Evolutionary conservation across 2,113 vertebrate species (phyloP), one percentile per base, ranked within the genome.

Genomic region (Philantomba maxwellii): DNA sequence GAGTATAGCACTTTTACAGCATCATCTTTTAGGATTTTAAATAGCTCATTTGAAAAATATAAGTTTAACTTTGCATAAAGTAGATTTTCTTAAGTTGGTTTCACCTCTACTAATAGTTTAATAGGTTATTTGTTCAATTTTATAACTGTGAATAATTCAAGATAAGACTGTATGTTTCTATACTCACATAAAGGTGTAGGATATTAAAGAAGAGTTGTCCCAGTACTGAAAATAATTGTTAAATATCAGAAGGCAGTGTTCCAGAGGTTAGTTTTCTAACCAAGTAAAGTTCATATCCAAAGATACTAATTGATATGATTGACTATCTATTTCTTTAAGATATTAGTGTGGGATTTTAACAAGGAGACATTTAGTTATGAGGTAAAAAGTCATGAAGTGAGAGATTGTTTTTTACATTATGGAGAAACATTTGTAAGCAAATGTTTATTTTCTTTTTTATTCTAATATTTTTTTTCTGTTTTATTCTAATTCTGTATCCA

Each of bases 171-270:
- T 87, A 43, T 2, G 39, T 47, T 80, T 92, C 43, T 49, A 39
- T 36, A 77, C 2, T 84, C 53, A 70, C 25, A 80, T 55, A 66
- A 89, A 96, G 23, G 6, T 53, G 84, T 93, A 78, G 17, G 36
- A 77, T n/a, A 73, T 88, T 70, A 83, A 88, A 58, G 36, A 82
- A 85, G n/a, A 60, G 2, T 57, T 92, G 49, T 60, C 26, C 89
- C 3, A 51, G 13, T 19, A 51, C 26, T 88, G 57, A 60, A 97
- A 90, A 77, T 55, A 97, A 93, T 78, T 91, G 62, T 89, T 95
- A 86, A 57, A 45, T 81, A 19, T 93, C 47, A 64, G 64, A 96
- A 87, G 60, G 39, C 47, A 91, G 75, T 53, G 17, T 84, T 62
- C 30, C 5, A 64, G 39, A 89, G 82, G 49, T 78, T 90, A 77